phyloP scores from a whole-genome alignment of 2,113 vertebrate species.

The Piaya cayana region DNA sequence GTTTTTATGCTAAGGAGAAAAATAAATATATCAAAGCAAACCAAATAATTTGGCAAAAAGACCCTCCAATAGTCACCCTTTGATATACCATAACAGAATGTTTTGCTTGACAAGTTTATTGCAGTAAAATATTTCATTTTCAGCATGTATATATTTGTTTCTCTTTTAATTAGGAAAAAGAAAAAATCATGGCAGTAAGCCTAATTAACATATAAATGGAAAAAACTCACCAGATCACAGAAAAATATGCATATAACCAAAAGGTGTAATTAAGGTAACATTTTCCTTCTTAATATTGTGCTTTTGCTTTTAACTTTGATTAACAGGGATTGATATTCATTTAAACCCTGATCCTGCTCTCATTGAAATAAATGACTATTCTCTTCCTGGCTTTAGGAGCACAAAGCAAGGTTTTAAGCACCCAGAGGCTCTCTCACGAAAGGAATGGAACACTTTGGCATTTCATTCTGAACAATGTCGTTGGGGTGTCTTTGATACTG shows the following conservation, averaged over 20 bases:
- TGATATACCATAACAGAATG: neutral
- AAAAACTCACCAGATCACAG: neutral
- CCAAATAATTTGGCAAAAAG: neutral
- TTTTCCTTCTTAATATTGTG: neutral
- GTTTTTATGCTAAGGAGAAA: neutral
- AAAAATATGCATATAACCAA: neutral
- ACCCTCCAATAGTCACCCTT: neutral
- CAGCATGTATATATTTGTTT: neutral
- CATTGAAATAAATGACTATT: neutral
- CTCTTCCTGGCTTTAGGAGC: neutral
- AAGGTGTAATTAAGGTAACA: neutral
- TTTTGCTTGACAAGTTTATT: neutral
- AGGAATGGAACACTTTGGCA: neutral
- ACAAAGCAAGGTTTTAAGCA: neutral
- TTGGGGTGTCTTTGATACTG: neutral
- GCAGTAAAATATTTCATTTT: neutral
- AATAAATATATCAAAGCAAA: neutral
- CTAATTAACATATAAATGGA: neutral
- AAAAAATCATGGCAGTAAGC: neutral
- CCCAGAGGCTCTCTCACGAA: neutral
- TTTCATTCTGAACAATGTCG: neutral
- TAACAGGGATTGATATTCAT: neutral
- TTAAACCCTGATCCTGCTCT: neutral
- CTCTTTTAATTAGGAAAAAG: neutral
- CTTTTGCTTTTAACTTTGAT: neutral